Conservation (phyloP, 2,888 invertebrate species). For the Macrophya alboannulata region DNA sequence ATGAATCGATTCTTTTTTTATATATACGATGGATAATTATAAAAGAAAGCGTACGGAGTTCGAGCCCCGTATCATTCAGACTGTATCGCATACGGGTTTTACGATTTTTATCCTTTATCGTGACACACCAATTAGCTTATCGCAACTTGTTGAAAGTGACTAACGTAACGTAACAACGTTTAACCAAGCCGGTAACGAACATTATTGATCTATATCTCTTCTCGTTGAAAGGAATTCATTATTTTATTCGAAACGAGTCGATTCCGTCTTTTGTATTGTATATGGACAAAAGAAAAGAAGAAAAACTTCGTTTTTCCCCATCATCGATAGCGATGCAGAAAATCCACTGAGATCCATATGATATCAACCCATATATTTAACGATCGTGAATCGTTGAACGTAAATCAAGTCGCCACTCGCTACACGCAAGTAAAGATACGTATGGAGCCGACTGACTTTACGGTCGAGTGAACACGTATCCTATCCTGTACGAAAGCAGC, state of each 20-base stretch:
- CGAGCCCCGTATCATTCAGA: background rate
- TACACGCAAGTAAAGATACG: conserved; percentile 24
- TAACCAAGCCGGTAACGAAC: background rate
- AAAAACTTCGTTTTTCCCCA: background rate
- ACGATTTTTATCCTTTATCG: background rate
- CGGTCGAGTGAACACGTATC: conserved; percentile 67
- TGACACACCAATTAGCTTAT: background rate
- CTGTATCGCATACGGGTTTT: background rate
- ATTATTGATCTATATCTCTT: background rate
- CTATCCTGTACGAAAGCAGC: conserved; percentile 45
- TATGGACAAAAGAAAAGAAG: background rate
- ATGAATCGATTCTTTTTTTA: background rate
- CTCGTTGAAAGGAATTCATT: background rate
- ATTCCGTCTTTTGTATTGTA: background rate
- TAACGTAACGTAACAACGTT: conserved; percentile 1
- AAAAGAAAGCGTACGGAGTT: background rate
- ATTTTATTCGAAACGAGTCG: background rate
- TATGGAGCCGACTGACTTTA: conserved; percentile 25
- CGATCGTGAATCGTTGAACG: conserved; percentile 45
- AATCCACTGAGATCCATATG: background rate
- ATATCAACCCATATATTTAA: background rate
- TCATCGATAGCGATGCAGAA: background rate
- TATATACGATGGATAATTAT: background rate
- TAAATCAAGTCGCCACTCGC: conserved; percentile 44
- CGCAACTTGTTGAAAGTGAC: background rate